Evolutionary conservation across 2,113 vertebrate species (phyloP), one percentile per base, ranked within the genome.

Genomic region (Gallinago paraguaiae): DNA sequence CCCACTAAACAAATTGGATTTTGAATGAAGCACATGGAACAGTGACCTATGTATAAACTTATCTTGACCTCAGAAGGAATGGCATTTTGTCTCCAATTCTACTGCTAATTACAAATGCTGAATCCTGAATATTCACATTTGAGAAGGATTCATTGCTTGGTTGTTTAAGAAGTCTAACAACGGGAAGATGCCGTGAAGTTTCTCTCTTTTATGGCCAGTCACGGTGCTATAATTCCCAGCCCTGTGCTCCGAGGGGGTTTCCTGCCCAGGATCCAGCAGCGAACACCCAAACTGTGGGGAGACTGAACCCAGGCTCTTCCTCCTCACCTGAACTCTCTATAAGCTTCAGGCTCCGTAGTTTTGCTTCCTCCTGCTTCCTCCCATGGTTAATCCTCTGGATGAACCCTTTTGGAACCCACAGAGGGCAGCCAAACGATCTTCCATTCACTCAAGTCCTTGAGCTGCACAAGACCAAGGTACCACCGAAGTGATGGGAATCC

Each of bases 401-500:
- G 22, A 37, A 9, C 70, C 57, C 35, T 57, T 27, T 22, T 31
- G 28, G 19, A 9, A 0, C 60, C 33, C 71, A 8, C 18, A 2
- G 64, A 41, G 79, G 24, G 37, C 90, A 88, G 48, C 10, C 63
- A 17, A 39, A 18, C 3, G 1, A 9, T 30, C 41, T 30, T 17
- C 48, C 61, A 14, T 6, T 0, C 1, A 4, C 15, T 30, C 31
- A 35, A 23, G 18, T 16, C 86, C 81, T 17, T 61, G 89, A 65
- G 28, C 46, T 39, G 61, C 48, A 13, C 33, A 12, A 17, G 22
- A 9, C 37, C 80, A 6, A 5, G 0, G 15, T 2, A 7, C 23
- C 37, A 20, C 4, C 0, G 16, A 6, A 11, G 60, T 0, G 8
- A 31, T 5, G 78, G 77, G 39, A 51, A n/a, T 16, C 8, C 0